Conservation (phyloP, 2,113 vertebrate genomes). For the Carassius gibelio region DNA sequence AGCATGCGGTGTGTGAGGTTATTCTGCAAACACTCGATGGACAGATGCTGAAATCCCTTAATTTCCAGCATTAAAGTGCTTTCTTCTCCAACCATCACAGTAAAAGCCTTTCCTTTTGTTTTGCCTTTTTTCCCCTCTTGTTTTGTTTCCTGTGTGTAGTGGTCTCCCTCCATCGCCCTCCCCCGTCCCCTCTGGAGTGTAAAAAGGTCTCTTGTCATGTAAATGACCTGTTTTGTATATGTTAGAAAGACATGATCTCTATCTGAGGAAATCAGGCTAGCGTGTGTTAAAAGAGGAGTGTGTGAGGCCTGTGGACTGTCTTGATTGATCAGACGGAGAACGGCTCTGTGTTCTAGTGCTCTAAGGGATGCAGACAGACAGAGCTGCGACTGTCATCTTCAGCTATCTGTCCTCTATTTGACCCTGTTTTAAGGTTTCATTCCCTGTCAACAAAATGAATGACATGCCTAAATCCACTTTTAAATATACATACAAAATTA, state of each 20-base stretch:
- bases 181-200: constrained; percentile 54
- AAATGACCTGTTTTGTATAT: constrained; percentile 67
- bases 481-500: neutral
- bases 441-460: neutral
- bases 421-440: too few species aligned
- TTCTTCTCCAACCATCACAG: constrained; percentile 50
- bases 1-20: constrained; percentile 50
- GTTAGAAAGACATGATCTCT: constrained; percentile 60
- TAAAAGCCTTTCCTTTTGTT: constrained; percentile 58
- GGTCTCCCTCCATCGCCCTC: neutral
- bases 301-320: constrained; percentile 44
- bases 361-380: constrained; percentile 32
- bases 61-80: constrained; percentile 43
- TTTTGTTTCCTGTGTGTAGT: constrained; percentile 46
- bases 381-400: neutral
- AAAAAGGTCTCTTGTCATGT: constrained; percentile 71
- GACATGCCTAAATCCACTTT: neutral
- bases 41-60: constrained; percentile 53
- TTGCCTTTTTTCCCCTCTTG: constrained; percentile 40
- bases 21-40: constrained; percentile 44
- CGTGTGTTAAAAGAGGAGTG: constrained; percentile 40
- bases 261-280: constrained; percentile 40
- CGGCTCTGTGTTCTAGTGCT: constrained; percentile 48
- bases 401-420: neutral
- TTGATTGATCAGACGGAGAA: constrained; percentile 36